Evolutionary conservation across 2,797 vertebrate genomes (phyloP).

Genomic region (Adrianichthys oophorus): DNA sequence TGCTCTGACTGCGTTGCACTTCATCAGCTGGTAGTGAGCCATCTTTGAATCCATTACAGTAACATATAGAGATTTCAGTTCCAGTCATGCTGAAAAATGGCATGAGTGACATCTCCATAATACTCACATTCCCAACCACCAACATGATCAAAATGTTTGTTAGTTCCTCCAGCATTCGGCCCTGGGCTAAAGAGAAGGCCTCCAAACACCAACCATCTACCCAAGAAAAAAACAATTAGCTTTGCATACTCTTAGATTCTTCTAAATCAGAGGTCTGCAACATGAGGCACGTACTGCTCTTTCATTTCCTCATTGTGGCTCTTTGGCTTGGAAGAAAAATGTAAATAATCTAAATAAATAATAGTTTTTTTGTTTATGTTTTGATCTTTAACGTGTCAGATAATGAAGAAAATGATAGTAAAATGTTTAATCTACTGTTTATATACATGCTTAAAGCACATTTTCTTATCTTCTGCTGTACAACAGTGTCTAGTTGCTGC

Average conservation of each 20-base stretch:
- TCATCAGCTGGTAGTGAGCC: constrained; percentile 78
- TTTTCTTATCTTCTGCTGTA: no score
- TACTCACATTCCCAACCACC: constrained; percentile 82
- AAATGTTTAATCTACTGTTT: no score
- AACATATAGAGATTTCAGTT: background rate
- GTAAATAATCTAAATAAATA: no score
- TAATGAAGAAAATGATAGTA: no score
- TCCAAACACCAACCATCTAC: constrained; percentile 91
- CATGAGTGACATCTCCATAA: background rate
- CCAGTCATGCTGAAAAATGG: no score
- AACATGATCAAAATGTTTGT: constrained; percentile 82
- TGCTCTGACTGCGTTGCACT: constrained; percentile 71
- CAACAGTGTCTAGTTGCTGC: no score
- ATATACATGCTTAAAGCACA: no score
- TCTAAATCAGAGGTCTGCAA: no score
- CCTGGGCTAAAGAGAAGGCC: constrained; percentile 84
- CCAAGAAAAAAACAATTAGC: background rate
- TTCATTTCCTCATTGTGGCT: background rate
- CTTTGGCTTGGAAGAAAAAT: no score
- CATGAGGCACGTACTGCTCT: background rate
- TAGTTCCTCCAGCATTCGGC: constrained; percentile 79
- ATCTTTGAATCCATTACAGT: constrained; percentile 36
- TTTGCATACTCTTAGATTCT: background rate
- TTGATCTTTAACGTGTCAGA: no score
- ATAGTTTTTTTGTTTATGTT: no score